Conservation (phyloP, 2,797 vertebrate species). For the Sebastes taczanowskii region DNA sequence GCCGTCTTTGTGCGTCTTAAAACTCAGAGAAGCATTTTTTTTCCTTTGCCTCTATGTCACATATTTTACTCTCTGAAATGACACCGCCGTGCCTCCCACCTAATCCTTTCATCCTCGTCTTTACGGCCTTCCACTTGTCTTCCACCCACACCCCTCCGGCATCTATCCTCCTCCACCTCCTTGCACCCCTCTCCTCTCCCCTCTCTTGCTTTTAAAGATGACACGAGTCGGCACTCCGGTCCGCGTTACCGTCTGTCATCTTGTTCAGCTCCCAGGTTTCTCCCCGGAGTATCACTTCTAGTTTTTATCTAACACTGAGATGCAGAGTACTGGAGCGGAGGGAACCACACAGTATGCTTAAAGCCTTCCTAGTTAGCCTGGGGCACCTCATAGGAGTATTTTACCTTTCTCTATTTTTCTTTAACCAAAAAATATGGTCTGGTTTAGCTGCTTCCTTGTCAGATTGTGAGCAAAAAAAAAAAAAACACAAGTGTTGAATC, state of each 20-base stretch:
- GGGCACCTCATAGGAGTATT: conserved; percentile 28
- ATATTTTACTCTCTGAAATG: conserved; percentile 41
- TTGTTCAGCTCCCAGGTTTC: conserved; percentile 32
- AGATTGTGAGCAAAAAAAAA: not conserved
- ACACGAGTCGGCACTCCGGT: conserved; percentile 51
- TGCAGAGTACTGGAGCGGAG: conserved; percentile 27
- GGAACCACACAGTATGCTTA: conserved; percentile 45
- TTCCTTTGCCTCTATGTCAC: conserved; percentile 13
- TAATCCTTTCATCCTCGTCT: conserved; percentile 72
- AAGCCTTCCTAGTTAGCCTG: conserved; percentile 47
- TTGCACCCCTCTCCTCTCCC: conserved; percentile 29
- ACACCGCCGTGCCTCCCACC: conserved; percentile 58
- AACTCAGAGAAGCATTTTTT: conserved; percentile 20
- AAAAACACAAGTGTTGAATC: conserved; percentile 10
- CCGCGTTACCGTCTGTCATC: conserved; percentile 41
- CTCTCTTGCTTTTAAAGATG: conserved; percentile 44
- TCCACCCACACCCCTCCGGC: conserved; percentile 65
- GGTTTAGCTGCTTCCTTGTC: conserved; percentile 10
- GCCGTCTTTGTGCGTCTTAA: conserved; percentile 5
- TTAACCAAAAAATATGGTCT: not conserved
- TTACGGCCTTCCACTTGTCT: conserved; percentile 52
- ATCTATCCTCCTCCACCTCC: conserved; percentile 44
- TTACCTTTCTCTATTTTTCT: conserved; percentile 9
- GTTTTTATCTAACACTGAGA: conserved; percentile 57
- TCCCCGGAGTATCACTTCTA: conserved; percentile 50